phyloP scores from a whole-genome alignment of 2,797 vertebrate genomes.

The Poeciliopsis infans region DNA sequence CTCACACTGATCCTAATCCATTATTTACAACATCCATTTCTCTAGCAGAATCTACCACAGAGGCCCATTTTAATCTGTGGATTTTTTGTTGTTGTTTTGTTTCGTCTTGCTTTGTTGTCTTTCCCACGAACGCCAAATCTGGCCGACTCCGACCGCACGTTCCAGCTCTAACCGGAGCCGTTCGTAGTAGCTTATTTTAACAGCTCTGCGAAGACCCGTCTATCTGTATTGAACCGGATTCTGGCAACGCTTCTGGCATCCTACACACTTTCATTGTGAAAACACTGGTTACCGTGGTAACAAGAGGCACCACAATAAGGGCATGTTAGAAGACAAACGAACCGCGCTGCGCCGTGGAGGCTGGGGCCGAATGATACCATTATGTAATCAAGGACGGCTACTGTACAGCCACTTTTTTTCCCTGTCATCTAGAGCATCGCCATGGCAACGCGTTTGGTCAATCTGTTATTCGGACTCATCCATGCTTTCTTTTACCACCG shows the following conservation, averaged over 20 bases:
- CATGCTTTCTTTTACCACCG: background rate
- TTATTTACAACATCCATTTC: constrained; percentile 70
- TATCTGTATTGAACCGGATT: constrained; percentile 74
- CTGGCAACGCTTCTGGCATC: constrained; percentile 75
- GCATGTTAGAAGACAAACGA: constrained; percentile 77
- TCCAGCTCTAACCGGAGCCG: constrained; percentile 47
- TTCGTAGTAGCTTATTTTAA: constrained; percentile 57
- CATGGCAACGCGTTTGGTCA: constrained; percentile 51
- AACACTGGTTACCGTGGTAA: constrained; percentile 83
- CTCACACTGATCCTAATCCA: constrained; percentile 68
- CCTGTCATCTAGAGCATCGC: constrained; percentile 53
- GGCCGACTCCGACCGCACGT: constrained; percentile 38
- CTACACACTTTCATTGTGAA: constrained; percentile 82
- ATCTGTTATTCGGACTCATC: constrained; percentile 33
- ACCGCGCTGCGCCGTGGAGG: constrained; percentile 64
- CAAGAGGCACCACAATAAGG: constrained; percentile 80
- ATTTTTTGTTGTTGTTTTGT: too few relatives aligned
- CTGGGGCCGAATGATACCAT: constrained; percentile 68
- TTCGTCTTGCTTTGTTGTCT: constrained; percentile 18
- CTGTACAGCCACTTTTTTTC: constrained; percentile 61
- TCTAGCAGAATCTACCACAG: constrained; percentile 46
- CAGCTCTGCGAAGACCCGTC: constrained; percentile 59
- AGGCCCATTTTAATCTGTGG: constrained; percentile 35
- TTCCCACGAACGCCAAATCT: constrained; percentile 29
- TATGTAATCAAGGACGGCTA: constrained; percentile 79